Percentiles rank a stretch among this genome's conserved stretches.
phyloP scores from a whole-genome alignment of 2,113 vertebrate species.

The Micronisus gabar region DNA sequence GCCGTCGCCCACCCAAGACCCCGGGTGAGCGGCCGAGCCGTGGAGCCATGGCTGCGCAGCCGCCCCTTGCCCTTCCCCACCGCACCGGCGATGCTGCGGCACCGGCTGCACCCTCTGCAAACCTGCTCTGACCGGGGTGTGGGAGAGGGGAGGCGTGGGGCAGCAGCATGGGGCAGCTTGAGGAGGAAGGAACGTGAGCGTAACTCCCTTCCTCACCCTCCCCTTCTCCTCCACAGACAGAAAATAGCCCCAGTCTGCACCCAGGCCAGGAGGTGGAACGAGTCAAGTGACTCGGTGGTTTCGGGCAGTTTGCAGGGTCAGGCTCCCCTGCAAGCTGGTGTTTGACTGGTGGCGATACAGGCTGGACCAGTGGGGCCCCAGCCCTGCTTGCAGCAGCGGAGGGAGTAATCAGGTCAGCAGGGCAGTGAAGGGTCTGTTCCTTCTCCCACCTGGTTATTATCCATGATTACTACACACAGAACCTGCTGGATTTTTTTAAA shows the following conservation, averaged over 20 bases:
- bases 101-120: neutral
- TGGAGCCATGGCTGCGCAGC: rapidly evolving
- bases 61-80: rapidly evolving
- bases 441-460: neutral
- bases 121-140: rapidly evolving
- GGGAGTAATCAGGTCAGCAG: neutral
- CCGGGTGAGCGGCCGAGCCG: rapidly evolving
- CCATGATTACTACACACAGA: neutral
- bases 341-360: neutral
- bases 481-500: neutral
- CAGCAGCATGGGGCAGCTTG: rapidly evolving
- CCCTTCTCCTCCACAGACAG: neutral
- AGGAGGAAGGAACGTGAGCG: neutral
- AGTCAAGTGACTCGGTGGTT: neutral
- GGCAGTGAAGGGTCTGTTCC: neutral
- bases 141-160: neutral
- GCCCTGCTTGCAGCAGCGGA: neutral
- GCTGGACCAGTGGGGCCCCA: neutral
- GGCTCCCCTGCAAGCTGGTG: neutral
- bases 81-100: rapidly evolving
- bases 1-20: rapidly evolving
- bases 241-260: neutral
- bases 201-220: rapidly evolving
- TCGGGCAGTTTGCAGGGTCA: neutral
- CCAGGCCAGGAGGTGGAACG: neutral